Conservation (phyloP, 2,888 invertebrate species). For the Cenopis cana region DNA sequence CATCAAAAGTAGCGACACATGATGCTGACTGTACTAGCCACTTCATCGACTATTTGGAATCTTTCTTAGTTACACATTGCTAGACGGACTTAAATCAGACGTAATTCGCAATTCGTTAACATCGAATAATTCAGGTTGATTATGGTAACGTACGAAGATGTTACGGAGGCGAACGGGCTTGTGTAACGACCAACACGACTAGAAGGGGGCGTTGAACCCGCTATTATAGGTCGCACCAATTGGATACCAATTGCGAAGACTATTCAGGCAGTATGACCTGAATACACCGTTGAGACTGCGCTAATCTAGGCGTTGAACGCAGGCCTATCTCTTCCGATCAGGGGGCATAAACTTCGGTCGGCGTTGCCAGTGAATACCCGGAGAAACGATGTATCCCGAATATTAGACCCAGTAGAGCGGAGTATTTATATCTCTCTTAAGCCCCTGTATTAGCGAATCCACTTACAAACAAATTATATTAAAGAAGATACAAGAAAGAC, state of each 20-base stretch:
- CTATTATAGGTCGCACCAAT: slow-evolving; percentile 27
- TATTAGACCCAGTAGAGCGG: no score
- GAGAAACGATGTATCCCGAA: no score
- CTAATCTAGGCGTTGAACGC: background rate
- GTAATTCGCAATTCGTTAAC: slow-evolving; percentile 4
- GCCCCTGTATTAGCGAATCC: no score
- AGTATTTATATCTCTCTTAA: no score
- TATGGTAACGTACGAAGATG: background rate
- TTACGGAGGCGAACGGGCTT: background rate
- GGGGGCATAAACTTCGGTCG: no score
- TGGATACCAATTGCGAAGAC: slow-evolving; percentile 32
- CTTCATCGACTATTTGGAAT: background rate
- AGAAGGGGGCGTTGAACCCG: slow-evolving; percentile 1
- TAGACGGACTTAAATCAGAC: no score
- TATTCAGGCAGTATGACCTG: background rate
- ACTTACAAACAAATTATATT: no score
- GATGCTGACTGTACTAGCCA: no score
- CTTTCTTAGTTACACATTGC: background rate
- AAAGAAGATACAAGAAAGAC: no score
- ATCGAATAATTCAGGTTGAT: background rate
- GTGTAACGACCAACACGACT: background rate
- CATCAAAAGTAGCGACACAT: no score
- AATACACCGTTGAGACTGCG: background rate
- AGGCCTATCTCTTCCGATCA: background rate
- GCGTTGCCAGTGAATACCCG: no score